These are phyloP conservation scores for Aleiodes sp. DNA, from an alignment of 1,140 invertebrate species.

Conservation along the genomic window DNA sequence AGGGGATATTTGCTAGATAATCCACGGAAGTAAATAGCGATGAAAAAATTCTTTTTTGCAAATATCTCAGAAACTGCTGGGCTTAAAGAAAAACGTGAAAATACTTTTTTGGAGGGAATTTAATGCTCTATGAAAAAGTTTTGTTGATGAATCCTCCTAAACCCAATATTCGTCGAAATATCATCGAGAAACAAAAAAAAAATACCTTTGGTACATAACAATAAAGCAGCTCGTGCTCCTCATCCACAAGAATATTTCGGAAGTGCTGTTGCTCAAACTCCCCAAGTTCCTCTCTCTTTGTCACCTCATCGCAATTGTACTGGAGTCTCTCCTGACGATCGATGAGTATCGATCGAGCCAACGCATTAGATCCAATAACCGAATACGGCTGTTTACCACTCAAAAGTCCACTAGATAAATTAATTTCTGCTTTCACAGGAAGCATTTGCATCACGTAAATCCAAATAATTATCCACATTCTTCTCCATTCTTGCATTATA, in stretches of 20 bases:
- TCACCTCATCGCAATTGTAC: conserved; percentile 71
- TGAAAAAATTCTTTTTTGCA: too few relatives aligned
- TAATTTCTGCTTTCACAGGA: neutral
- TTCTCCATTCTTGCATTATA: conserved; percentile 48
- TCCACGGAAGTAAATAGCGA: too few relatives aligned
- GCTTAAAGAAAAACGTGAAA: too few relatives aligned
- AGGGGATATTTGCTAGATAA: too few relatives aligned
- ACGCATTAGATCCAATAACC: conserved; percentile 54
- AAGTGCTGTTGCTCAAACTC: conserved; percentile 67
- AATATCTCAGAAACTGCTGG: too few relatives aligned
- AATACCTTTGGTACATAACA: conserved; percentile 93
- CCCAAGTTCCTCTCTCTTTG: conserved; percentile 40
- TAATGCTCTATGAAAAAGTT: too few relatives aligned
- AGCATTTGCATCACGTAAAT: conserved; percentile 22
- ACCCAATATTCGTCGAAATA: neutral
- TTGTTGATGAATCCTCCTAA: neutral
- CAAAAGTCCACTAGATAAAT: neutral
- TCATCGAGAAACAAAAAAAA: too few relatives aligned
- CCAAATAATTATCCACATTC: conserved; percentile 37
- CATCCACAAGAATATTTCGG: conserved; percentile 82
- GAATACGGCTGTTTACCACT: conserved; percentile 41
- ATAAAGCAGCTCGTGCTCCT: conserved; percentile 83
- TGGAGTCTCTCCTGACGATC: conserved; percentile 75
- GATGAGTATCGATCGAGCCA: conserved; percentile 58
- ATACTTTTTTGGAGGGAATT: too few relatives aligned